Conservation (phyloP, 2,888 invertebrate genomes). For the Epinotia ramella region DNA sequence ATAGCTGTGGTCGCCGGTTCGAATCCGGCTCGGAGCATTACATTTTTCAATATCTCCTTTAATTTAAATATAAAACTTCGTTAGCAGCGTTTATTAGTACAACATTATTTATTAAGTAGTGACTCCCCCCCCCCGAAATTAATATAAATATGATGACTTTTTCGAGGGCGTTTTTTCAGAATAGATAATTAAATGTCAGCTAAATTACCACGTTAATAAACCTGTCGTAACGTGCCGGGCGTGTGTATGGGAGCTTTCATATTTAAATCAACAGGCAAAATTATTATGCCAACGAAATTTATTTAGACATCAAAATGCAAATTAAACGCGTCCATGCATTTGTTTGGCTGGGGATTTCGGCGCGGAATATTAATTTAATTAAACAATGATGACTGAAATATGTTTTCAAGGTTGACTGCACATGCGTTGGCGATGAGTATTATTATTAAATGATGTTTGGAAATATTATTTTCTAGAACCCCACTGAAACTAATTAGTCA, state of each 20-base stretch:
- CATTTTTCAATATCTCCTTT: too few species aligned
- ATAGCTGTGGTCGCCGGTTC: too few species aligned
- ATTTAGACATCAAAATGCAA: constrained; percentile 27
- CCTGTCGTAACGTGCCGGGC: background rate
- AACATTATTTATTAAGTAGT: too few species aligned
- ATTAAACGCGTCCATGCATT: constrained; percentile 6
- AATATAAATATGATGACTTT: background rate
- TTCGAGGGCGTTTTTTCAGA: background rate
- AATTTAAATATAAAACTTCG: too few species aligned
- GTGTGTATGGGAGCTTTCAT: constrained; percentile 13
- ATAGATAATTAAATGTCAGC: background rate
- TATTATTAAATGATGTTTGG: too few species aligned
- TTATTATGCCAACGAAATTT: constrained; percentile 22
- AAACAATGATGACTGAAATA: background rate
- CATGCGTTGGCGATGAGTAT: background rate
- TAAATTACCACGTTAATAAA: constrained; percentile 21
- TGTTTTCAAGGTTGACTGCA: background rate
- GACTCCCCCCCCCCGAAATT: background rate
- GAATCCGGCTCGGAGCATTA: too few species aligned
- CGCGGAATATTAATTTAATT: background rate
- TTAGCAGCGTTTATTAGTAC: too few species aligned
- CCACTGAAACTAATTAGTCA: too few species aligned
- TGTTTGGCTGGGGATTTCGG: background rate
- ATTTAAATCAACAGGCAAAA: constrained; percentile 31
- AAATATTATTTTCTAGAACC: too few species aligned